A percentile compares a stretch with the other conserved stretches of the same genome.
These are phyloP conservation scores for Cheilosia vernalis DNA, from an alignment of 2,888 invertebrate species.

Conservation along the genomic window DNA sequence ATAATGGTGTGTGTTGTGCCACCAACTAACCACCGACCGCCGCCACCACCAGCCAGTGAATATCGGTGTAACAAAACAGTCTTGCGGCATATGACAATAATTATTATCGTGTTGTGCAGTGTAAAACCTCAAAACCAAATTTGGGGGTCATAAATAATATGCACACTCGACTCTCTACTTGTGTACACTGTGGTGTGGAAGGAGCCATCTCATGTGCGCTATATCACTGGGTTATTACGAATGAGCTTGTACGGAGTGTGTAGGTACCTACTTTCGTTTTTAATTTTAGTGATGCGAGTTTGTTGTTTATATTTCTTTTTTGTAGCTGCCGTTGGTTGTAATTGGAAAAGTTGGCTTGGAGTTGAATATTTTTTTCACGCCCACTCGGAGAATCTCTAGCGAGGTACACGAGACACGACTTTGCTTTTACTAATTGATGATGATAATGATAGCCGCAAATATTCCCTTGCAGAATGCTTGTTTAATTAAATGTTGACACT, in stretches of 20 bases:
- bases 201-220: conserved; percentile 11
- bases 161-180: background rate
- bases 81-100: conserved; percentile 62
- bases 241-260: background rate
- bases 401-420: conserved; percentile 57
- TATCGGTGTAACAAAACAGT: conserved; percentile 10
- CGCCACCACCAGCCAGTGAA: background rate
- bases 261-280: conserved; percentile 7
- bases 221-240: conserved; percentile 6
- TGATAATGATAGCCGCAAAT: conserved; percentile 24
- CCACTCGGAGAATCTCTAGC: background rate
- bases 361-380: conserved; percentile 7
- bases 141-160: conserved; percentile 42
- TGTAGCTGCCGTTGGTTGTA: conserved; percentile 5
- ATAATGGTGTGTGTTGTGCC: conserved; percentile 10
- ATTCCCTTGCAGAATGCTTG: conserved; percentile 13
- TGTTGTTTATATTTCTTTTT: conserved; percentile 15
- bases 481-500: background rate
- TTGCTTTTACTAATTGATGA: conserved; percentile 47
- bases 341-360: conserved; percentile 48
- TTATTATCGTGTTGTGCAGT: conserved; percentile 56
- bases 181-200: background rate
- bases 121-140: conserved; percentile 57
- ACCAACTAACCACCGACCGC: background rate
- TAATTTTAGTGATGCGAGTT: conserved; percentile 4